These are phyloP conservation scores for Sclerurus mexicanus DNA, from an alignment of 2,113 vertebrate species.

Conservation along the genomic window DNA sequence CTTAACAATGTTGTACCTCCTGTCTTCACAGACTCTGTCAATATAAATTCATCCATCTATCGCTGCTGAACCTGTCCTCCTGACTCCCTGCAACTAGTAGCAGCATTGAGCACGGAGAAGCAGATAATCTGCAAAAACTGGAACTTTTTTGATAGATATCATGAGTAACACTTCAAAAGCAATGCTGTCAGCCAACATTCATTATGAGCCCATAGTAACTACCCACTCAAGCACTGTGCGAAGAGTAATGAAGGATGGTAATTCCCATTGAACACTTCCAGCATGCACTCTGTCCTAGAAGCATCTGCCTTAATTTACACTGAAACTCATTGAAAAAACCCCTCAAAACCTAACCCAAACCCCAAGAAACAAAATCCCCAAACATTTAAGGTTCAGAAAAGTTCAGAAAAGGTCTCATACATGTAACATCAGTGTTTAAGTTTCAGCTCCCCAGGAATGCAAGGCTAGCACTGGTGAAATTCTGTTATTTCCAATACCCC, in stretches of 20 bases:
- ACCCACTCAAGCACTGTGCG: background rate
- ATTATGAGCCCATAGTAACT: background rate
- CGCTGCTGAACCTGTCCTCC: background rate
- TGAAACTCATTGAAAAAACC: background rate
- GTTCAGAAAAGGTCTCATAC: background rate
- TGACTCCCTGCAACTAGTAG: background rate
- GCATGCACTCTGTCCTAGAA: background rate
- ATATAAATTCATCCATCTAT: background rate
- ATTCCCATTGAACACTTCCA: background rate
- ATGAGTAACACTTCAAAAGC: background rate
- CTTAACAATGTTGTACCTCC: background rate
- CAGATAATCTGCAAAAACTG: background rate
- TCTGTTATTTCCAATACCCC: background rate
- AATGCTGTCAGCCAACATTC: background rate
- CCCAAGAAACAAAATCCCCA: background rate
- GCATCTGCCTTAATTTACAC: background rate
- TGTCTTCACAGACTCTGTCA: background rate
- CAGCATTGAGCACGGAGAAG: background rate
- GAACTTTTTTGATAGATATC: background rate
- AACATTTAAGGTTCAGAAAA: fast-evolving
- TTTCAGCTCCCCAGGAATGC: background rate
- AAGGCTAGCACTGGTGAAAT: background rate
- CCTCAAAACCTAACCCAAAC: fast-evolving
- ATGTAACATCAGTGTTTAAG: background rate
- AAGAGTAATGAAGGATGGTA: background rate